A percentile compares a stretch with the other conserved stretches of the same genome.
These are phyloP conservation scores for Halcyon leucocephala DNA, from an alignment of 2,797 vertebrate genomes.

Conservation along the genomic window DNA sequence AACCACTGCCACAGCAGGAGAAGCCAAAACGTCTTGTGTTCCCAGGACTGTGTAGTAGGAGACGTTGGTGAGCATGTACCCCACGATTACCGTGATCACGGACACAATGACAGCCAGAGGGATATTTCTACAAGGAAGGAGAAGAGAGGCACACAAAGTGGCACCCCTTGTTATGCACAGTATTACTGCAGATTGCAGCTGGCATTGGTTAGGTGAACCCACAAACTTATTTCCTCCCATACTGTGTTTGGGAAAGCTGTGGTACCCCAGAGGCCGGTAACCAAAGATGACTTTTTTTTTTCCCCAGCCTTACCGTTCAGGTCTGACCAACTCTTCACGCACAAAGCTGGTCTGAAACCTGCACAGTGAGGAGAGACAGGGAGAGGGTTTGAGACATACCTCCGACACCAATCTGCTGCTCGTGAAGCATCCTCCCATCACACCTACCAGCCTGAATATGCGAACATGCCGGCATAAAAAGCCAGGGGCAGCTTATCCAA, in stretches of 20 bases:
- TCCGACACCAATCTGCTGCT: rapidly evolving
- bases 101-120: slow-evolving; percentile 78
- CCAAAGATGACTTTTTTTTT: not conserved
- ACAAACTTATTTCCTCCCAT: not conserved
- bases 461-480: slow-evolving; percentile 91
- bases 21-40: slow-evolving; percentile 71
- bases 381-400: not conserved
- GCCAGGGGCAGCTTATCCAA: slow-evolving; percentile 87
- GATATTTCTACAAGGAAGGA: slow-evolving; percentile 64
- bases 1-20: slow-evolving; percentile 80
- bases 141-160: not conserved
- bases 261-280: not conserved
- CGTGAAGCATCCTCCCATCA: rapidly evolving
- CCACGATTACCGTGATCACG: slow-evolving; percentile 69
- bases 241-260: rapidly evolving
- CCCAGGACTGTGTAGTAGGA: slow-evolving; percentile 77
- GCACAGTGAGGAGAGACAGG: not conserved
- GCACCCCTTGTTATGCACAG: not conserved
- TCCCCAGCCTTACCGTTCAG: slow-evolving; percentile 84
- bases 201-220: not conserved
- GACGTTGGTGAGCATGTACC: slow-evolving; percentile 78
- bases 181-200: not conserved
- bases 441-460: slow-evolving; percentile 90
- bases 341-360: slow-evolving; percentile 92
- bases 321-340: slow-evolving; percentile 89